Evolutionary conservation across 1,140 invertebrate genomes (phyloP).

Genomic region (Episyrphus balteatus): DNA sequence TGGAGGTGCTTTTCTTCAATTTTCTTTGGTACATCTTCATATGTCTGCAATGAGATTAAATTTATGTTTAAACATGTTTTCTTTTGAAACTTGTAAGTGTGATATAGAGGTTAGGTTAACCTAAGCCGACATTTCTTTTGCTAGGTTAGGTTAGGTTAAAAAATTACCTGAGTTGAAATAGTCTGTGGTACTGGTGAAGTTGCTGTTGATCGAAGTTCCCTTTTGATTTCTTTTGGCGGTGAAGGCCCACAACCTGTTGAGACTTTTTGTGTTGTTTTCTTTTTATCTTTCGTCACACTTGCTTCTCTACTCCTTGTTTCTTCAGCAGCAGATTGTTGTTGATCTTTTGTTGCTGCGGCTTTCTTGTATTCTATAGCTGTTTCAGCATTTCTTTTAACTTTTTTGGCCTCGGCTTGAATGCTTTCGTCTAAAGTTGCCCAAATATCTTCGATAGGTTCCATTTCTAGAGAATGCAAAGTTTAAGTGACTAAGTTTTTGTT

Average conservation of each 20-base stretch:
- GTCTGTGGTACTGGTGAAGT: conserved; percentile 77
- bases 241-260: conserved; percentile 48
- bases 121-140: too few relatives aligned
- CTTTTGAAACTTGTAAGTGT: too few relatives aligned
- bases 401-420: conserved; percentile 29
- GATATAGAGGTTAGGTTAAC: too few relatives aligned
- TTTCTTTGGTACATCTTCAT: conserved; percentile 23
- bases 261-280: conserved; percentile 20
- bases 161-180: conserved; percentile 71
- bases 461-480: not conserved
- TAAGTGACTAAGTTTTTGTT: not conserved
- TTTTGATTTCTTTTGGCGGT: conserved; percentile 37
- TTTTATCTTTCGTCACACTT: too few relatives aligned
- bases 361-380: not conserved
- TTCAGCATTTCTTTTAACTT: conserved; percentile 23
- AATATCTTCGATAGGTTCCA: conserved; percentile 34
- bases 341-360: not conserved
- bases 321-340: not conserved
- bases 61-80: too few relatives aligned
- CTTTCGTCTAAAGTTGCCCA: conserved; percentile 35
- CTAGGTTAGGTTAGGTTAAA: not conserved
- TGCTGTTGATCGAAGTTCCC: conserved; percentile 43
- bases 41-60: conserved; percentile 25
- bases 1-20: too few relatives aligned
- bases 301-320: not conserved